These are phyloP conservation scores for Gymnoscopelus braueri DNA, from an alignment of 2,797 vertebrate genomes.

Conservation along the genomic window DNA sequence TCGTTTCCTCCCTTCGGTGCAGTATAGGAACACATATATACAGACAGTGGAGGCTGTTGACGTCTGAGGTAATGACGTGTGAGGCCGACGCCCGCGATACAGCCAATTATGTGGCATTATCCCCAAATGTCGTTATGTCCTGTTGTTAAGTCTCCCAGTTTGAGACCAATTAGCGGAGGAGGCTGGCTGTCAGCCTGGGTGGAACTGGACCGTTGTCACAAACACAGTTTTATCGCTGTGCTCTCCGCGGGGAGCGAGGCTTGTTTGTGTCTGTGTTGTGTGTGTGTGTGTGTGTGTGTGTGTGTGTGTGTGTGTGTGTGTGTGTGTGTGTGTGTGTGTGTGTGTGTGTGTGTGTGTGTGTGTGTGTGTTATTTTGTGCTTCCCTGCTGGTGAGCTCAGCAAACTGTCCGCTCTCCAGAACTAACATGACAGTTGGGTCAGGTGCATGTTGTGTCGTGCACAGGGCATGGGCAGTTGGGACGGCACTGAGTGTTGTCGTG, in stretches of 20 bases:
- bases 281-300: constrained; percentile 35
- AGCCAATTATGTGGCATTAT: constrained; percentile 38
- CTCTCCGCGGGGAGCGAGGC: constrained; percentile 54
- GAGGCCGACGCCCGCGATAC: constrained; percentile 34
- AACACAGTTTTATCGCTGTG: constrained; percentile 69
- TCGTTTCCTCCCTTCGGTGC: too few species aligned
- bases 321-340: constrained; percentile 24
- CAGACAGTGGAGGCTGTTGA: too few species aligned
- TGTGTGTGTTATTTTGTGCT: background rate
- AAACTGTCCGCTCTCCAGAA: constrained; percentile 44
- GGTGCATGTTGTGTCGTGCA: constrained; percentile 21
- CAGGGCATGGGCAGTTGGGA: background rate
- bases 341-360: constrained; percentile 28
- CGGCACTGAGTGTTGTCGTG: too few species aligned
- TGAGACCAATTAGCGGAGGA: constrained; percentile 72
- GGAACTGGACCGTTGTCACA: constrained; percentile 65
- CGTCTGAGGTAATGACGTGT: constrained; percentile 1
- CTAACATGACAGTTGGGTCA: constrained; percentile 52
- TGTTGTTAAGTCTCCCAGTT: constrained; percentile 50
- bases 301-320: constrained; percentile 28
- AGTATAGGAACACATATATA: too few species aligned
- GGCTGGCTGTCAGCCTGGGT: constrained; percentile 64
- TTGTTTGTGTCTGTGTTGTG: background rate
- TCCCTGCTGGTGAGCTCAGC: constrained; percentile 27
- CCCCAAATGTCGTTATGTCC: constrained; percentile 14